A percentile compares a stretch with the other conserved stretches of the same genome.
Evolutionary conservation across 1,140 invertebrate species (phyloP).

Genomic region (Daktulosphaira vitifoliae): DNA sequence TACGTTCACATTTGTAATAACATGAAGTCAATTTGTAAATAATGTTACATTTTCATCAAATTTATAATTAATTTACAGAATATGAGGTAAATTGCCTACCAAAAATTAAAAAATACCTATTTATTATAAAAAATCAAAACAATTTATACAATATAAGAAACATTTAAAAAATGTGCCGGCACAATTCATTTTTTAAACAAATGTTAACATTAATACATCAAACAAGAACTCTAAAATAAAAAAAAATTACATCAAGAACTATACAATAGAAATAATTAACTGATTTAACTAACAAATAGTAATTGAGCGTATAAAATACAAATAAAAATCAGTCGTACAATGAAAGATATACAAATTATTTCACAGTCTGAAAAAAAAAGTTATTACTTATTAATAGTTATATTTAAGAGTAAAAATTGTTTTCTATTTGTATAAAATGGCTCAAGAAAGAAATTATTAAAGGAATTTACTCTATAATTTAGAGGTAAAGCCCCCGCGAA

Average conservation of each 20-base stretch:
- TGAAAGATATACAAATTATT: too few species aligned
- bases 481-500: too few species aligned
- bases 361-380: too few species aligned
- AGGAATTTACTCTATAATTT: too few species aligned
- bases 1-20: slow-evolving; percentile 1
- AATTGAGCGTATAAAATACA: neutral
- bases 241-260: neutral
- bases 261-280: neutral
- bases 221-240: slow-evolving; percentile 1
- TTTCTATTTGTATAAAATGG: too few species aligned
- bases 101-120: slow-evolving; percentile 23
- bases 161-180: neutral
- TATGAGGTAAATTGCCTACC: slow-evolving; percentile 27
- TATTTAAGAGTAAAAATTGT: too few species aligned
- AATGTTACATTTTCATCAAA: neutral
- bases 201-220: neutral
- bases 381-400: too few species aligned
- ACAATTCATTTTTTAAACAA: slow-evolving; percentile 8
- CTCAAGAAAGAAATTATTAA: too few species aligned
- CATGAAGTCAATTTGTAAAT: neutral
- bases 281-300: neutral
- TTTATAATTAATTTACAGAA: neutral
- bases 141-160: neutral
- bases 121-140: slow-evolving; percentile 12
- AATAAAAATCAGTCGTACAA: slow-evolving; percentile 2